Evolutionary conservation across 2,113 vertebrate genomes (phyloP), one percentile per base, ranked within the genome.

Genomic region (Pampusana beccarii): DNA sequence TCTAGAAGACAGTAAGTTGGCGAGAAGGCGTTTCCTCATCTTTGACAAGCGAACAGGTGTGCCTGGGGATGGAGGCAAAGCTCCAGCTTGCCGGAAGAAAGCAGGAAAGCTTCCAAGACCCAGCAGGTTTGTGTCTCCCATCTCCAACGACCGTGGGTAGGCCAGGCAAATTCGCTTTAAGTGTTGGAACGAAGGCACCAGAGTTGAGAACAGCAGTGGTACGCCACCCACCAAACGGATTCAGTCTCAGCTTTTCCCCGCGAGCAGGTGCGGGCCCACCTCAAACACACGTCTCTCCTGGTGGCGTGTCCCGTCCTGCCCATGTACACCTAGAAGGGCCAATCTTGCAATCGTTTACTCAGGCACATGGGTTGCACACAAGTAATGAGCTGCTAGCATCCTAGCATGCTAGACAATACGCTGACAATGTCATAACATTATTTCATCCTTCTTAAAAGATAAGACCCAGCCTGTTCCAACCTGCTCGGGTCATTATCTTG

Each of bases 391-490:
- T 95, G 88, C 86, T 85, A 92, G 86, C 90, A 92, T 38, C 92
- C 84, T 58, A 86, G 72, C 89, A 80, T 87, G 87, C 95, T 86
- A 92, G 90, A 95, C 95, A 95, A 96, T 96, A 74, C 89, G 88
- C 92, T 95, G 92, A 96, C 96, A 95, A 96, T 89, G 95, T 96
- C 93, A 96, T 93, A 96, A 96, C 87, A 95, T 96, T 93, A 94
- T 93, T 95, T 96, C 87, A 91, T 66, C 80, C 90, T 87, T 79
- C 94, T 94, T 77, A 92, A 80, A 67, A 93, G 88, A 95, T 93
- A 96, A 91, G 93, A 88, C 75, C 78, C 86, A 90, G 74, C 86
- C 88, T 94, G 94, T 94, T 90, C 79, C n/a, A 95, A 92, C 93
- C 86, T 71, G 92, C 65, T 95, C 38, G 11, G 93, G 95, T 93